Percentiles rank a stretch among this genome's conserved stretches.
These are phyloP conservation scores for Pyrocoelia pectoralis DNA, from an alignment of 2,888 invertebrate genomes.

Conservation along the genomic window DNA sequence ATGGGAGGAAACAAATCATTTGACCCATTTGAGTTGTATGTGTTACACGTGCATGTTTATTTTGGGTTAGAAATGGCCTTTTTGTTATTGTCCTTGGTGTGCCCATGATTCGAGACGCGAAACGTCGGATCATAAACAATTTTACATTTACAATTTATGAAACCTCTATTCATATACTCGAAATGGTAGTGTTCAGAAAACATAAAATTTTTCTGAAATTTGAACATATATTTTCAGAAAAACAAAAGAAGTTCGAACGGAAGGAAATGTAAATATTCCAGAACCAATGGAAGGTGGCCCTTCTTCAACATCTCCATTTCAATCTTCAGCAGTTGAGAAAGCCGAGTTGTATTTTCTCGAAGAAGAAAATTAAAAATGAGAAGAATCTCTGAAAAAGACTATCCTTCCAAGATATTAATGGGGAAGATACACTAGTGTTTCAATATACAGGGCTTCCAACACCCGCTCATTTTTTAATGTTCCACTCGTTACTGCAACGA, in stretches of 20 bases:
- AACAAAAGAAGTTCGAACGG: background rate
- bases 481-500: background rate
- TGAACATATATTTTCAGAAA: background rate
- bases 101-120: background rate
- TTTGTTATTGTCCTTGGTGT: conserved; percentile 2
- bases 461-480: background rate
- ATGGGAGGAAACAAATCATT: no score
- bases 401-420: background rate
- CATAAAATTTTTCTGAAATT: background rate
- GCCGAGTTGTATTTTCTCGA: background rate
- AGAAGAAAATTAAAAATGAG: no score
- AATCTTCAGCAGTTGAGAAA: background rate
- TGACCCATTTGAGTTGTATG: no score
- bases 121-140: no score
- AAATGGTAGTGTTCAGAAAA: background rate
- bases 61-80: background rate
- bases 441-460: conserved; percentile 1
- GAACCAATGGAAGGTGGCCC: background rate
- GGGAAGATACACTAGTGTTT: conserved; percentile 1
- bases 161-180: background rate
- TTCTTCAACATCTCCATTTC: background rate
- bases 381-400: no score
- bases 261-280: background rate
- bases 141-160: background rate
- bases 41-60: no score